Evolutionary conservation across 2,888 invertebrate species (phyloP), one percentile per base, ranked within the genome.

Genomic region (Rhamphomyia laevipes): DNA sequence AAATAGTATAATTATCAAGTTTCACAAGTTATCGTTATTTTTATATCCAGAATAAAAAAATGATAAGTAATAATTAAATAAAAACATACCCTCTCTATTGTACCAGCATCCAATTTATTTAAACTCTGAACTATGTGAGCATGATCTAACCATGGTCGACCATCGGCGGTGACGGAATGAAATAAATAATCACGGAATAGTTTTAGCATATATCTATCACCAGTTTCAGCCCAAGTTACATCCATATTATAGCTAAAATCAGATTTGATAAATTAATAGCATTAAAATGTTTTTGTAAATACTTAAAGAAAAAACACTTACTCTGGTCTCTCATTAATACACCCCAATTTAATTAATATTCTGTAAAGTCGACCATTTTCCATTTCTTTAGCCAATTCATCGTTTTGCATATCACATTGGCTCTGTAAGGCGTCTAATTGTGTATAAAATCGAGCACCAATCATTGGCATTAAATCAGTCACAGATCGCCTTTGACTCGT

Each of bases 401-500:
- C 86, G 63, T 97, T 94, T 57, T 94, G 76, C 43, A 84, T 80
- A 68, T 97, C 97, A 43, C 86, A 84, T 57, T 91, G 82, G 50
- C 87, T 77, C 67, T 93, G 88, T 51, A 90, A 77, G 7, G 87
- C 84, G 70, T 97, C 96, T 65, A 96, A 76, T 74, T 97, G 95
- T 1, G 88, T 89, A 71, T 95, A 97, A 73, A 96, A 97, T 51
- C 96, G 77, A 42, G 95, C 95, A 42, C 90, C 97, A 60, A 99
- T 96, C 94, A 97, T 95, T 27, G 97, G 96, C 97, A 97, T 97
- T 61, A 97, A 80, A 73, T 97, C 96, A 55, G 90, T 91, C 52
- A 97, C 87, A 61, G 84, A 86, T 62, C 87, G 82, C 58, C 84
- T 77, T 49, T 75, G 67, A 59, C 79, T 67, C 56, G 79, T 67